phyloP scores from a whole-genome alignment of 2,888 invertebrate species.

The Andrena fulva region DNA sequence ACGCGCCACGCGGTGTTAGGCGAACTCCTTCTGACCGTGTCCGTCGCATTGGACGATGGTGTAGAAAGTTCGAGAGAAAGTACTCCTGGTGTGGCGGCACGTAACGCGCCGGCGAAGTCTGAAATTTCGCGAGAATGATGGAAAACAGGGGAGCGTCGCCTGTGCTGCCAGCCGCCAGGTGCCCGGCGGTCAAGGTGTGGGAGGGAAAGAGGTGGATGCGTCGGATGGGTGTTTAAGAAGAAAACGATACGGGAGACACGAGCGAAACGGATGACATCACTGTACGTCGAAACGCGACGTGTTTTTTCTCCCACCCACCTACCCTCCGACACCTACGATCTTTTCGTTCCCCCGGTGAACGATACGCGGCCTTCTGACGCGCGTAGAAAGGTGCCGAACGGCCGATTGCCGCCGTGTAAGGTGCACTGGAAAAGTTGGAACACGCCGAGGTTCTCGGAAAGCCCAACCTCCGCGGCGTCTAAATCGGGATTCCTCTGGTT shows the following conservation, averaged over 20 bases:
- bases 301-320: neutral
- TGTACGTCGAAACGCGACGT: slow-evolving; percentile 33
- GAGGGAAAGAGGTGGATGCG: neutral
- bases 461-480: too few species aligned
- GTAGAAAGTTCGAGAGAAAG: slow-evolving; percentile 69
- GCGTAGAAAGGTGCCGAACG: slow-evolving; percentile 31
- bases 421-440: too few species aligned
- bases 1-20: slow-evolving; percentile 67
- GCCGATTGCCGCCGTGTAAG: neutral
- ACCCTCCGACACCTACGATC: slow-evolving; percentile 40
- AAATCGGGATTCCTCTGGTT: too few species aligned
- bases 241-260: slow-evolving; percentile 28
- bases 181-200: too few species aligned
- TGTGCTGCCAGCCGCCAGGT: too few species aligned
- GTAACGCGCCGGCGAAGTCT: slow-evolving; percentile 30
- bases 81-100: slow-evolving; percentile 1
- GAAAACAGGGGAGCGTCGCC: neutral
- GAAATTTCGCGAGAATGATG: slow-evolving; percentile 4
- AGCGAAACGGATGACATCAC: slow-evolving; percentile 54
- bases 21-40: slow-evolving; percentile 60
- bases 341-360: slow-evolving; percentile 21
- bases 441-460: too few species aligned
- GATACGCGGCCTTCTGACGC: slow-evolving; percentile 30
- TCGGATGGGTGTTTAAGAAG: slow-evolving; percentile 24
- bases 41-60: slow-evolving; percentile 44